These are phyloP conservation scores for Drosophila asahinai DNA, from an alignment of 1,140 invertebrate species.

Conservation along the genomic window DNA sequence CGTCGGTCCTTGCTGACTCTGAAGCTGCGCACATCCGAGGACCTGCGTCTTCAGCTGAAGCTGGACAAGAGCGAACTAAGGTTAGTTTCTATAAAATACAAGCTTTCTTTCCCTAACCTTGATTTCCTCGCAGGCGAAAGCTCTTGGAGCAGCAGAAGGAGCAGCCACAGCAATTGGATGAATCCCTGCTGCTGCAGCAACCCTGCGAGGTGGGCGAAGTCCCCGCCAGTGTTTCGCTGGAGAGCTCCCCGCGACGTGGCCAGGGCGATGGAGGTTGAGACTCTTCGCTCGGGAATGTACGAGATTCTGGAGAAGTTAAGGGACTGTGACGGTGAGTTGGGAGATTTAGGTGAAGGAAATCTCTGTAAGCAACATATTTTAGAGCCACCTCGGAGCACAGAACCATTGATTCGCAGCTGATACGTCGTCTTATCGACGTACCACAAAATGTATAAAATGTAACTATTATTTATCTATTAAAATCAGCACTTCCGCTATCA, in stretches of 20 bases:
- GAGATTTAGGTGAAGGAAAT: neutral
- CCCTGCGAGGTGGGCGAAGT: slow-evolving; percentile 70
- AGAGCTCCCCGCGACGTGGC: slow-evolving; percentile 61
- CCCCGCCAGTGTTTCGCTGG: slow-evolving; percentile 49
- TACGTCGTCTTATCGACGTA: slow-evolving; percentile 87
- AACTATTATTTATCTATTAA: neutral
- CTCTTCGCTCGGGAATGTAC: slow-evolving; percentile 87
- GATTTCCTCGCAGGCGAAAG: slow-evolving; percentile 23
- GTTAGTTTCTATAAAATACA: slow-evolving; percentile 8
- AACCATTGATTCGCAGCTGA: slow-evolving; percentile 86
- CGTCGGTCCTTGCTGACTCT: too few species aligned
- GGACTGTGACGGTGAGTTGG: slow-evolving; percentile 86
- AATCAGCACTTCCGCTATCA: neutral
- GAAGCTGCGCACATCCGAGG: too few species aligned
- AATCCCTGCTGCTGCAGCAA: slow-evolving; percentile 32
- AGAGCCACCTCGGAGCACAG: slow-evolving; percentile 79
- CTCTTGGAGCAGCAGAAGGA: slow-evolving; percentile 44
- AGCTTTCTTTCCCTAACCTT: neutral
- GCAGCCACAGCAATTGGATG: slow-evolving; percentile 17
- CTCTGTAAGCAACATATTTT: neutral
- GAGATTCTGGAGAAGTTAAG: too few species aligned
- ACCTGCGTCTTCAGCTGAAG: too few species aligned
- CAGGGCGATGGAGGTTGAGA: slow-evolving; percentile 86
- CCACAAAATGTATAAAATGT: neutral
- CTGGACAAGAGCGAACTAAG: slow-evolving; percentile 73